Evolutionary conservation across 2,888 invertebrate genomes (phyloP).

Genomic region (Drosophila affinis): DNA sequence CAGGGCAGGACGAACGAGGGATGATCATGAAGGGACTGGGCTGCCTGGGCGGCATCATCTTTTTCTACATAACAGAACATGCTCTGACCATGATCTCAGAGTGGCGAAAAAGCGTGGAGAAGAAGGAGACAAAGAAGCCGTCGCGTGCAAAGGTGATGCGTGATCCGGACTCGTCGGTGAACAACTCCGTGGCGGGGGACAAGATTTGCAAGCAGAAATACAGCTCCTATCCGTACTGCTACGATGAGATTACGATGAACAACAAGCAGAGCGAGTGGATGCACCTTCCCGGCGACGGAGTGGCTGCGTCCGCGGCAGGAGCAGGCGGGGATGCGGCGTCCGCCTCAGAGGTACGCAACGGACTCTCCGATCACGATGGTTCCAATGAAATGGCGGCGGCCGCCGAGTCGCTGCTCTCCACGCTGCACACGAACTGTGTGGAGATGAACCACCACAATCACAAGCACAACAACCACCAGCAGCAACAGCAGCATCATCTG

Average conservation of each 20-base stretch:
- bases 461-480: conserved; percentile 69
- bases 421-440: conserved; percentile 81
- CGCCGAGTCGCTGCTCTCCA: conserved; percentile 81
- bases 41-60: conserved; percentile 88
- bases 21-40: conserved; percentile 94
- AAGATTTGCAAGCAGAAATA: conserved; percentile 94
- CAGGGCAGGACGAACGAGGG: conserved; percentile 85
- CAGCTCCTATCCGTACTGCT: conserved; percentile 94
- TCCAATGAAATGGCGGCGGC: conserved; percentile 69
- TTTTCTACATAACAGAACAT: conserved; percentile 95
- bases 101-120: conserved; percentile 90
- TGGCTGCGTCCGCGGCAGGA: conserved; percentile 46
- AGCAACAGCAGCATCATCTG: conserved; percentile 56
- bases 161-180: conserved; percentile 85
- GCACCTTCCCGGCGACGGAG: conserved; percentile 77
- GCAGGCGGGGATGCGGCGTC: conserved; percentile 65
- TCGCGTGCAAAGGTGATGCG: conserved; percentile 88
- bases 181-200: conserved; percentile 82
- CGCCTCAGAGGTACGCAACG: conserved; percentile 54
- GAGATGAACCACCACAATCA: conserved; percentile 79
- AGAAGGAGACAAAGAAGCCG: conserved; percentile 87
- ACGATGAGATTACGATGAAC: conserved; percentile 92
- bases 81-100: conserved; percentile 91
- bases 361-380: conserved; percentile 59
- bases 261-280: conserved; percentile 87